Base-by-base conservation (phyloP, 2,888 invertebrate genomes). In the Hemistola chrysoprasaria region DNA sequence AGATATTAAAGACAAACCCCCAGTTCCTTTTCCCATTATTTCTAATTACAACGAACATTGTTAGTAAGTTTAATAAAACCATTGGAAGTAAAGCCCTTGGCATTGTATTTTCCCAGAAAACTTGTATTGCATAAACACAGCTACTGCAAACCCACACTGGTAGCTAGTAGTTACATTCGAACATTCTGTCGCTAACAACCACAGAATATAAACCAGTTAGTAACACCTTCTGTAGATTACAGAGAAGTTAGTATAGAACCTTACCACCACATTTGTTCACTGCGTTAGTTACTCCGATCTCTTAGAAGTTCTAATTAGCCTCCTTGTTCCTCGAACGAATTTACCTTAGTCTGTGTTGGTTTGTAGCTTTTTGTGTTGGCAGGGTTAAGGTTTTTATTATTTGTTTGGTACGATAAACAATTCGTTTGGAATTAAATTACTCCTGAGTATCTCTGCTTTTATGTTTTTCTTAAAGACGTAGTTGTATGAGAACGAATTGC, bases 281-380 rank as follows among this genome's bases (percentile, higher is more conserved):
- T 57, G 56, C 56, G 61, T 66, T 69, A 65, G 65, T 67, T 67
- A 64, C 67, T 58, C 44, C 48, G 50, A 50, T 66, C 65, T 65
- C 41, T 71, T 56, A 65, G 64, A 65, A 71, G 64, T 67, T 63
- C 70, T 69, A 71, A 70, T 69, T 71, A 70, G 68, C 57, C 54
- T 56, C 52, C 70, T 61, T 69, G 68, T 71, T 60, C 55, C 70
- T 57, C 32, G 59, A 56, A 66, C 62, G 44, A 42, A 61, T 53
- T 61, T 62, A 62, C 60, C 59, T 52, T 56, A 56, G 46, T 39
- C 50, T 49, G 50, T 46, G 39, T 38, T 28, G 38, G 36, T 40
- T 39, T 47, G 42, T 42, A 30, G 27, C 33, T 36, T 40, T 44
- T 24, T 30, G 35, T 42, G 40, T 42, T 40, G 33, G 25, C 22